Conservation (phyloP, 2,113 vertebrate genomes). For the Psilopogon haemacephalus region DNA sequence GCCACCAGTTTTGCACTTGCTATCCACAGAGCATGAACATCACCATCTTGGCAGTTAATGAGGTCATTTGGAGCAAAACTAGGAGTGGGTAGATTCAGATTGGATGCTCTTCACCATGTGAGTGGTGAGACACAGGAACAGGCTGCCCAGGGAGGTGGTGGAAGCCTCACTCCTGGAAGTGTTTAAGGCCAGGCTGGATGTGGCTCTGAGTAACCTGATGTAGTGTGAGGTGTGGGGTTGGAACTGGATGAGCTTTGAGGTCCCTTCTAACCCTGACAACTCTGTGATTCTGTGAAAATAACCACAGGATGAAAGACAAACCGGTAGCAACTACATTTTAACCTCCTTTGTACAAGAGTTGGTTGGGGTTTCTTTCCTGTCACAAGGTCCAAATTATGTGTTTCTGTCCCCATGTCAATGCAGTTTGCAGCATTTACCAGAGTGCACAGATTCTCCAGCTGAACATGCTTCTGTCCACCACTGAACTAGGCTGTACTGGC, state of each 20-base stretch:
- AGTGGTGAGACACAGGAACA: too few relatives aligned
- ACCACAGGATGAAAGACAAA: not conserved
- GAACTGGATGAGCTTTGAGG: too few relatives aligned
- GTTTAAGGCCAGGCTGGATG: too few relatives aligned
- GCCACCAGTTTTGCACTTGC: not conserved
- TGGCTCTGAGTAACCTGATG: too few relatives aligned
- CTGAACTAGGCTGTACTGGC: not conserved
- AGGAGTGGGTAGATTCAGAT: too few relatives aligned
- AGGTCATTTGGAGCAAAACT: not conserved
- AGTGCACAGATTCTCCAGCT: not conserved
- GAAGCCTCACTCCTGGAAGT: too few relatives aligned
- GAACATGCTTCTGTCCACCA: not conserved
- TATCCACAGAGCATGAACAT: fast-evolving
- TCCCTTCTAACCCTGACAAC: too few relatives aligned
- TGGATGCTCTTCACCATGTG: too few relatives aligned
- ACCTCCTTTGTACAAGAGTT: not conserved
- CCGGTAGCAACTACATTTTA: not conserved
- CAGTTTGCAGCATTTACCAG: not conserved
- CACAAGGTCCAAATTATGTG: not conserved
- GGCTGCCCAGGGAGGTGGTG: too few relatives aligned
- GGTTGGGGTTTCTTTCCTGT: not conserved
- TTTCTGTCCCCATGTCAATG: not conserved
- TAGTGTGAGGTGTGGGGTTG: too few relatives aligned
- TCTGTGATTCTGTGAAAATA: not conserved
- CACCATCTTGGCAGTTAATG: not conserved